phyloP scores from a whole-genome alignment of 2,888 invertebrate genomes.

The Caenorhabditis becei region DNA sequence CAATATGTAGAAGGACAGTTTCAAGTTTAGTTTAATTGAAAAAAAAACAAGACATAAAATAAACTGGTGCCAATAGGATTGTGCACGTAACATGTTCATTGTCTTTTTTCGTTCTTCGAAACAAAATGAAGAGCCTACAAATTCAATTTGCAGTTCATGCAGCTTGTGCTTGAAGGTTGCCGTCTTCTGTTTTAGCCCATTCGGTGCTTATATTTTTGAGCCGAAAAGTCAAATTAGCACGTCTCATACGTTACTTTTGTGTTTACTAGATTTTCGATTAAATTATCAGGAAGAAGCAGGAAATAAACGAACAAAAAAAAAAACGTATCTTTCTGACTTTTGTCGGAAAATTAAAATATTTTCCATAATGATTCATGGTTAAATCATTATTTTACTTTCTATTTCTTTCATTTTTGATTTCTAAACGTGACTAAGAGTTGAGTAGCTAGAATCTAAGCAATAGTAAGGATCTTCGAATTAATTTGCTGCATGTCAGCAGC shows the following conservation, averaged over 20 bases:
- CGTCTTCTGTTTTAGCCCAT: neutral
- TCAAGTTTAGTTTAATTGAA: slow-evolving; percentile 6
- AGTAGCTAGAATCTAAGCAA: no score
- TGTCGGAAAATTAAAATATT: no score
- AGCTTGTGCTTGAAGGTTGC: slow-evolving; percentile 40
- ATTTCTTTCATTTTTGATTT: no score
- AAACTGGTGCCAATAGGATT: slow-evolving; percentile 22
- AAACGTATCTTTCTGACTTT: no score
- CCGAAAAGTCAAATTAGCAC: neutral
- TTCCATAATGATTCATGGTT: no score
- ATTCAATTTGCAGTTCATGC: slow-evolving; percentile 54
- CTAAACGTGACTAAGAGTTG: no score
- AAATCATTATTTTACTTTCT: no score
- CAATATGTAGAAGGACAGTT: no score
- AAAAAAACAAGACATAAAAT: slow-evolving; percentile 6
- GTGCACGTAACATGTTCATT: slow-evolving; percentile 46
- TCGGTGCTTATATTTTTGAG: neutral
- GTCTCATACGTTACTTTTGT: no score
- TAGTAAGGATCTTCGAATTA: slow-evolving; percentile 48
- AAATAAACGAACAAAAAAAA: no score
- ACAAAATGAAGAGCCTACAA: slow-evolving; percentile 49
- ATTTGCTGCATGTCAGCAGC: slow-evolving; percentile 39
- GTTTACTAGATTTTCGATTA: no score
- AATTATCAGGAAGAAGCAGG: no score
- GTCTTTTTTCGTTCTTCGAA: slow-evolving; percentile 48